These are phyloP conservation scores for Laodelphax striatellus DNA, from an alignment of 1,140 invertebrate species.

Conservation along the genomic window DNA sequence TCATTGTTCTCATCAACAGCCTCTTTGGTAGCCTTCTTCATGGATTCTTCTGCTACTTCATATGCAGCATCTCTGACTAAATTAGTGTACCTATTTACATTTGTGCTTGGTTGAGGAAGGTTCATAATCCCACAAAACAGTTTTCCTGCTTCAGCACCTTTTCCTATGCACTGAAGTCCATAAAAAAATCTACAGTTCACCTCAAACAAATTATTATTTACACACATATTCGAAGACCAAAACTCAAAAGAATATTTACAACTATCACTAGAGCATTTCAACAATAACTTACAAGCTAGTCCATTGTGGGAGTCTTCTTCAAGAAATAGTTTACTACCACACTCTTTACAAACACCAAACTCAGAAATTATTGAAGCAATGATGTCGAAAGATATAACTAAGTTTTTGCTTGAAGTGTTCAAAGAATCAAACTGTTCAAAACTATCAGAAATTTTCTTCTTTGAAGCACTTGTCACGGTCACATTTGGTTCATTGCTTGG, in stretches of 20 bases:
- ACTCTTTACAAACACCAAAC: neutral
- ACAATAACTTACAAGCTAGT: neutral
- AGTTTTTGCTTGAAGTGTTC: neutral
- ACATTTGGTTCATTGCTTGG: too few species aligned
- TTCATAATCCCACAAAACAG: constrained; percentile 10
- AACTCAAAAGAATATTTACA: neutral
- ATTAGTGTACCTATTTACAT: neutral
- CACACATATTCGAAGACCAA: neutral
- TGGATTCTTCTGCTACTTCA: neutral
- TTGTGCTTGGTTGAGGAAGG: neutral
- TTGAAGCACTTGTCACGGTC: too few species aligned
- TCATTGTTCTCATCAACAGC: constrained; percentile 10
- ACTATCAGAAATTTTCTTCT: too few species aligned
- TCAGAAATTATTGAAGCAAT: too few species aligned
- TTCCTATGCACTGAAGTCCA: constrained; percentile 5
- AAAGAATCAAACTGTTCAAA: neutral
- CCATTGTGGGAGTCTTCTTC: neutral
- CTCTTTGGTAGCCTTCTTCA: constrained; percentile 4
- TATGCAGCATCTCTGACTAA: neutral
- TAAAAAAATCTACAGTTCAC: constrained; percentile 1
- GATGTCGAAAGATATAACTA: neutral
- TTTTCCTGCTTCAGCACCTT: constrained; percentile 2
- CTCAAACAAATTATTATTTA: neutral
- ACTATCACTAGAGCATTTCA: neutral
- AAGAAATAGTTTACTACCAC: neutral